A percentile compares a stretch with the other conserved stretches of the same genome.
These are phyloP conservation scores for Dynastes tityus DNA, from an alignment of 2,888 invertebrate genomes.

Conservation along the genomic window DNA sequence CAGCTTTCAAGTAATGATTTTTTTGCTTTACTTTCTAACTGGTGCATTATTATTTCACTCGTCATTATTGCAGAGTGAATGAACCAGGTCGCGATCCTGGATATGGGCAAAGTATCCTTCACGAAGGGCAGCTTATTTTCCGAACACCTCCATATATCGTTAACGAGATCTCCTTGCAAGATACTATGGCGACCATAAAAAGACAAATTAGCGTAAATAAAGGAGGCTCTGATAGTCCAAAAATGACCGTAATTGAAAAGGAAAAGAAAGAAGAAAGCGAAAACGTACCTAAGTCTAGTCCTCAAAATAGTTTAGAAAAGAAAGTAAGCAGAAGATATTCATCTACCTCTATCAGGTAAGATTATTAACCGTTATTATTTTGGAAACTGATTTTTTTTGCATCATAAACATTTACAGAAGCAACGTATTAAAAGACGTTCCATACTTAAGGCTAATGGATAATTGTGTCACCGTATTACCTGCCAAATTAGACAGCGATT, in stretches of 20 bases:
- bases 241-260: conserved; percentile 51
- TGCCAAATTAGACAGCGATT: conserved; percentile 80
- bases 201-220: conserved; percentile 52
- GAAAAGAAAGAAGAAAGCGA: conserved; percentile 52
- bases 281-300: conserved; percentile 67
- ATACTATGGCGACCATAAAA: conserved; percentile 67
- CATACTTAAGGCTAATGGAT: conserved; percentile 86
- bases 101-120: conserved; percentile 94
- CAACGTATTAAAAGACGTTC: conserved; percentile 75
- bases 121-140: conserved; percentile 89
- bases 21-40: neutral
- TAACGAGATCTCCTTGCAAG: conserved; percentile 83
- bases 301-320: conserved; percentile 64
- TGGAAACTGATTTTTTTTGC: neutral
- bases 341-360: conserved; percentile 75
- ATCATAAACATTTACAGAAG: conserved; percentile 59
- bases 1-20: conserved; percentile 77
- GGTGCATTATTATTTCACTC: neutral
- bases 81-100: conserved; percentile 88
- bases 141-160: conserved; percentile 91
- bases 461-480: conserved; percentile 72
- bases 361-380: neutral
- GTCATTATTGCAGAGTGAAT: conserved; percentile 74
- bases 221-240: conserved; percentile 58
- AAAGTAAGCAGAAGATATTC: conserved; percentile 75